These are phyloP conservation scores for Drosophila kambysellisi DNA, from an alignment of 2,888 invertebrate species.

Conservation along the genomic window DNA sequence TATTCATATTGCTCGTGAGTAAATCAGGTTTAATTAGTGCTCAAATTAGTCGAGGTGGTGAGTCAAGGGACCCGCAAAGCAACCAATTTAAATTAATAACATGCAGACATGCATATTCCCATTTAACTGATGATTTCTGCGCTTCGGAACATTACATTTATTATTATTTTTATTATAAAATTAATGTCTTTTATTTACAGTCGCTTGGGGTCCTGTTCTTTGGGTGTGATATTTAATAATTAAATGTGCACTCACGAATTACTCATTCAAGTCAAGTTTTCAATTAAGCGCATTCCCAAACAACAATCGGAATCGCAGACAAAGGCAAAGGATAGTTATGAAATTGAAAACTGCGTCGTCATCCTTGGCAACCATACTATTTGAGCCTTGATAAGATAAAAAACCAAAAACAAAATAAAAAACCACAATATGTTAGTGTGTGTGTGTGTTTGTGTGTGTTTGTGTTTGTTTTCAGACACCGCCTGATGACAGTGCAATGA, in stretches of 20 bases:
- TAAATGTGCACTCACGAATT: neutral
- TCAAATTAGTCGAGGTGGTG: no score
- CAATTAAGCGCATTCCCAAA: neutral
- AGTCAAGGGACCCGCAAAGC: neutral
- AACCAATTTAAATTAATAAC: neutral
- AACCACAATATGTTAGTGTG: conserved; percentile 5
- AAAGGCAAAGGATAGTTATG: conserved; percentile 8
- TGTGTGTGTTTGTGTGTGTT: neutral
- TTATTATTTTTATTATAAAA: neutral
- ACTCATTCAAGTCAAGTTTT: neutral
- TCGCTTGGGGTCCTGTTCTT: neutral
- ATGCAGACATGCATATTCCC: neutral
- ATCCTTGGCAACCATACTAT: conserved; percentile 43
- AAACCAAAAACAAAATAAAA: neutral
- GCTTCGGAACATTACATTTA: neutral
- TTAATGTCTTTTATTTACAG: neutral
- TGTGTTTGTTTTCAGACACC: neutral
- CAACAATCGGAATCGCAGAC: neutral
- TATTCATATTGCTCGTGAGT: neutral
- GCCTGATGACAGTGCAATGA: conserved; percentile 57
- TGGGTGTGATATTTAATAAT: neutral
- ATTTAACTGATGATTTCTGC: neutral
- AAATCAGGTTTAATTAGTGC: neutral
- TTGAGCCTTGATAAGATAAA: conserved; percentile 40
- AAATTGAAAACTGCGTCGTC: neutral